Conservation (phyloP, 2,888 invertebrate species). For the Drosophila mimica region DNA sequence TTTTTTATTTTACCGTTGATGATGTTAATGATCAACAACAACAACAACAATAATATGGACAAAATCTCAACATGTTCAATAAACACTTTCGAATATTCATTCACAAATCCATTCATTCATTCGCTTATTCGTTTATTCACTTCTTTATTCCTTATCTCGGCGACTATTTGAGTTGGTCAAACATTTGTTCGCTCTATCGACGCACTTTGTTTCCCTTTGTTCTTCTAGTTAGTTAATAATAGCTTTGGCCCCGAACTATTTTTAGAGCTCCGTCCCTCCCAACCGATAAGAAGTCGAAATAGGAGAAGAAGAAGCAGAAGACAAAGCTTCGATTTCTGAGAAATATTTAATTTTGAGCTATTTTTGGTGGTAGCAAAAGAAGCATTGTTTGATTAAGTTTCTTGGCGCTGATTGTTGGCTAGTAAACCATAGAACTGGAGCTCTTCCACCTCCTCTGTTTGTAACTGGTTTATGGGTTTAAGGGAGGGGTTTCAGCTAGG, state of each 20-base stretch:
- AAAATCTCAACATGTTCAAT: constrained; percentile 16
- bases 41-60: not conserved
- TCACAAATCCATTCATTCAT: constrained; percentile 41
- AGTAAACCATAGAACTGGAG: not conserved
- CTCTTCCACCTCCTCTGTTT: not conserved
- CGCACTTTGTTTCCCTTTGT: constrained; percentile 30
- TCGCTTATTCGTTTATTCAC: constrained; percentile 21
- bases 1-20: constrained; percentile 7
- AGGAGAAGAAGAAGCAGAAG: not conserved
- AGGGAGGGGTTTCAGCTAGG: no score
- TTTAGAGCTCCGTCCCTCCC: constrained; percentile 26
- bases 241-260: constrained; percentile 41
- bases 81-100: constrained; percentile 25
- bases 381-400: constrained; percentile 20
- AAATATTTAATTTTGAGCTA: constrained; percentile 16
- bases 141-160: constrained; percentile 38
- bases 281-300: not conserved
- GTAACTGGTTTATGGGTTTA: not conserved
- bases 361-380: constrained; percentile 17
- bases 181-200: constrained; percentile 13
- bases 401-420: not conserved
- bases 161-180: constrained; percentile 39
- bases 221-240: constrained; percentile 24
- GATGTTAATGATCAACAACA: constrained; percentile 15
- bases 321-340: constrained; percentile 11